Evolutionary conservation across 2,888 invertebrate species (phyloP).

Genomic region (Cyclophora albipunctata): DNA sequence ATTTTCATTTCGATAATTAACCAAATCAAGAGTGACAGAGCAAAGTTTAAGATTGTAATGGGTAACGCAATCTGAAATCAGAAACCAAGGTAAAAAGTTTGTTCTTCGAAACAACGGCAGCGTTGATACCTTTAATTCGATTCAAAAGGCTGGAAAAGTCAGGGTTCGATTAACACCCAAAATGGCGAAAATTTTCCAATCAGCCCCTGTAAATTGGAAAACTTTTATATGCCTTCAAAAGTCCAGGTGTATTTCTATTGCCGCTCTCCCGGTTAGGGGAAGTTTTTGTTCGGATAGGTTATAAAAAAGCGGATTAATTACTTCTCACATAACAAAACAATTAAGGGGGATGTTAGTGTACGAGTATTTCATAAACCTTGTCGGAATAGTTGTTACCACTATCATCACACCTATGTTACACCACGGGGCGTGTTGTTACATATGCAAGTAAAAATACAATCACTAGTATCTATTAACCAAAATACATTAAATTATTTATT

Average conservation of each 20-base stretch:
- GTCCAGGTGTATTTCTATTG: slow-evolving; percentile 73
- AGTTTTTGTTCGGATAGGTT: slow-evolving; percentile 56
- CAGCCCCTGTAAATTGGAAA: slow-evolving; percentile 74
- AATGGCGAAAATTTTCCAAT: slow-evolving; percentile 72
- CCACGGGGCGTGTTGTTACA: too few relatives aligned
- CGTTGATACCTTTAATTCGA: slow-evolving; percentile 48
- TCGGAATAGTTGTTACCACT: neutral
- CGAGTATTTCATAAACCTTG: neutral
- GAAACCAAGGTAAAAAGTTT: neutral
- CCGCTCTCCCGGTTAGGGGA: slow-evolving; percentile 37
- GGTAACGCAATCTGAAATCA: neutral
- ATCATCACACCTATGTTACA: too few relatives aligned
- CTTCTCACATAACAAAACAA: neutral
- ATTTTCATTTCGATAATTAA: too few relatives aligned
- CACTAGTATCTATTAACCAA: too few relatives aligned
- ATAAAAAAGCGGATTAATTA: slow-evolving; percentile 58
- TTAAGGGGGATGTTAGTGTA: neutral
- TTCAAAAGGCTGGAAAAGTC: slow-evolving; percentile 56
- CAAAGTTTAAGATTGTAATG: too few relatives aligned
- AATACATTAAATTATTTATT: too few relatives aligned
- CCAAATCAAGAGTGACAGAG: too few relatives aligned
- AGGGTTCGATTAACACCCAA: slow-evolving; percentile 70
- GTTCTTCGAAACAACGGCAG: slow-evolving; percentile 8
- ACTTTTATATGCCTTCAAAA: slow-evolving; percentile 73
- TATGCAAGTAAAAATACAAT: too few relatives aligned